Base-by-base conservation (phyloP, 1,140 invertebrate genomes). In the Aphelenchoides fujianensis region DNA sequence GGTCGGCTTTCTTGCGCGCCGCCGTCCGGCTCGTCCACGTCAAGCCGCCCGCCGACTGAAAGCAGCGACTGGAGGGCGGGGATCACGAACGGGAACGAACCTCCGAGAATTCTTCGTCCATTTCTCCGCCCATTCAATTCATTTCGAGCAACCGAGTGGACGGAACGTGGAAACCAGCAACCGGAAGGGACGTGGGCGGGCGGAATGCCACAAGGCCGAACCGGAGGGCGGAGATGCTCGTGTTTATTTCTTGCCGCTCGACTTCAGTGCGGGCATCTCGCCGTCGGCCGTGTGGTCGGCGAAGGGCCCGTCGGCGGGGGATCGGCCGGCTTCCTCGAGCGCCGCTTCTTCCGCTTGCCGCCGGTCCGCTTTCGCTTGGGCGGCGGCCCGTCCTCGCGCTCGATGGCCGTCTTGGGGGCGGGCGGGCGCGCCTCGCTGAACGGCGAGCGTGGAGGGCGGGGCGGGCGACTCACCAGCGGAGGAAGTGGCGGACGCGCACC, bases 341-440 rank as follows among this genome's bases (percentile, higher is more conserved):
- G 12, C 41, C 12, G 41, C 23, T 48, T 48, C 41, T 12, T 16
- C 23, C 12, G 41, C 23, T 48, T 48, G 12, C 23, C 41, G 41
- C 12, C 12, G 23, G 23, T 48, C 23, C 12, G 12, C 12, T 16
- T 48, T 48, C 23, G 12, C 23, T 48, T 48, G n/a, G n/a, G n/a
- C n/a, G n/a, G n/a, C n/a, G n/a, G n/a, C 41, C 12, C 23, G 12
- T 48, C 41, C 12, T 23, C 41, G 23, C 41, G 41, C 23, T 67
- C 59, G 36, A 61, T 61, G n/a, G 59, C 59, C 16, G 59, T 61
- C 36, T 31, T 61, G 16, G 27, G 16, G 2, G n/a, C 59, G n/a
- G 64, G 64, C 19, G 35, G 53, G n/a, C 64, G 41, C n/a, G 64
- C 62, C 28, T 67, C 64, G n/a, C 64, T 67, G 53, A 67, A 67